Conservation (phyloP, 2,888 invertebrate genomes). For the Actias luna region DNA sequence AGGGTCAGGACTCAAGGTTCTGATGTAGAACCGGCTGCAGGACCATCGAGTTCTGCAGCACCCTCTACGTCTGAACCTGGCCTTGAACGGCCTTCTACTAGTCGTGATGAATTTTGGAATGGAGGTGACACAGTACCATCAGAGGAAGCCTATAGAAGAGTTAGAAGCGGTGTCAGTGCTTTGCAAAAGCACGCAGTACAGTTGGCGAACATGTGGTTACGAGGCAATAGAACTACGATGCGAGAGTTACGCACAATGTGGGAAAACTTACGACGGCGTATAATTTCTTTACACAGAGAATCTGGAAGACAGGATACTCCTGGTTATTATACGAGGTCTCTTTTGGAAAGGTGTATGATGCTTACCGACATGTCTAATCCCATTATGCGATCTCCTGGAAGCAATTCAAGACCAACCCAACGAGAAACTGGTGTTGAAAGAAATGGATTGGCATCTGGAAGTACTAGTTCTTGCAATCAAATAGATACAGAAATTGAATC, state of each 20-base stretch:
- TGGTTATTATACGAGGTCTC: conserved; percentile 65
- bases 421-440: conserved; percentile 4
- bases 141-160: conserved; percentile 67
- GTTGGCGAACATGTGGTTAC: conserved; percentile 67
- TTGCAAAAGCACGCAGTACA: conserved; percentile 64
- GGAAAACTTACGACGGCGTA: conserved; percentile 83
- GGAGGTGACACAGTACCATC: conserved; percentile 51
- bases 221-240: conserved; percentile 67
- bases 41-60: conserved; percentile 15
- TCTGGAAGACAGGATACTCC: conserved; percentile 63
- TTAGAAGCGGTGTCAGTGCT: conserved; percentile 60
- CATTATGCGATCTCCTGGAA: conserved; percentile 34
- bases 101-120: conserved; percentile 58
- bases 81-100: conserved; percentile 55
- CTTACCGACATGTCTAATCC: conserved; percentile 63
- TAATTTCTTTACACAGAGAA: conserved; percentile 77
- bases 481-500: conserved; percentile 27
- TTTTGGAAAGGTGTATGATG: conserved; percentile 72
- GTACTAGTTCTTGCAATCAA: conserved; percentile 3
- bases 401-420: conserved; percentile 7
- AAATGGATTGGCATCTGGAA: conserved; percentile 18
- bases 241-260: conserved; percentile 84
- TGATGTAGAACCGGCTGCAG: conserved; percentile 18
- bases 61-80: conserved; percentile 31
- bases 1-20: conserved; percentile 56